Evolutionary conservation across 2,888 invertebrate species (phyloP), one percentile per base, ranked within the genome.

Genomic region (Brenthis daphne): DNA sequence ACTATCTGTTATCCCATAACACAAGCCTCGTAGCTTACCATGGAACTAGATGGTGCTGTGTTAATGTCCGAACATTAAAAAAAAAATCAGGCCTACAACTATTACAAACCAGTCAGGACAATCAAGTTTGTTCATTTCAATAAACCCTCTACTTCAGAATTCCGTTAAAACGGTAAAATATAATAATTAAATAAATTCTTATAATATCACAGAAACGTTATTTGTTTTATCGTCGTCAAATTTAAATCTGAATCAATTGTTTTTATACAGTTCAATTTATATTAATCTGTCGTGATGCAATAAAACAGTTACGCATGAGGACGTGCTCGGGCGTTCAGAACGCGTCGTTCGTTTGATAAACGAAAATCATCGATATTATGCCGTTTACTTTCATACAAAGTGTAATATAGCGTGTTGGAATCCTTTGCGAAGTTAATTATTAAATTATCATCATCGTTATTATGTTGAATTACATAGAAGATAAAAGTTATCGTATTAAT

Each of bases 201-300:
- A 53, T 53, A 53, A 50, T 67, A 65, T 64, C 47, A 11, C 63
- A 64, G 60, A 66, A 61, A 56, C 16, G 56, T 64, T 50, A 60
- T 57, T 64, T 67, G 56, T 71, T 69, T 67, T 55, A 47, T 29
- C 55, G 55, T 55, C 43, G 65, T 53, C 67, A 56, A 68, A 57
- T 51, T 65, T 57, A 68, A n/a, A 50, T 0, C n/a, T 50, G n/a
- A 24, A 58, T 65, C 65, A 33, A 71, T 71, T 69, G 67, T 63
- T 71, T 68, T 70, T 70, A 64, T 69, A 65, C 56, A 67, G 53
- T 61, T 64, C 73, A 72, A 72, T 74, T 74, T 67, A 68, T 64
- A 70, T 69, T 64, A 70, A 71, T 67, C 67, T 67, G 64, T 66
- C 61, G 65, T 67, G 57, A 65, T 68, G 69, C 56, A 68, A 72